Evolutionary conservation across 2,888 invertebrate species (phyloP).

Genomic region (Odontomyia ornata): DNA sequence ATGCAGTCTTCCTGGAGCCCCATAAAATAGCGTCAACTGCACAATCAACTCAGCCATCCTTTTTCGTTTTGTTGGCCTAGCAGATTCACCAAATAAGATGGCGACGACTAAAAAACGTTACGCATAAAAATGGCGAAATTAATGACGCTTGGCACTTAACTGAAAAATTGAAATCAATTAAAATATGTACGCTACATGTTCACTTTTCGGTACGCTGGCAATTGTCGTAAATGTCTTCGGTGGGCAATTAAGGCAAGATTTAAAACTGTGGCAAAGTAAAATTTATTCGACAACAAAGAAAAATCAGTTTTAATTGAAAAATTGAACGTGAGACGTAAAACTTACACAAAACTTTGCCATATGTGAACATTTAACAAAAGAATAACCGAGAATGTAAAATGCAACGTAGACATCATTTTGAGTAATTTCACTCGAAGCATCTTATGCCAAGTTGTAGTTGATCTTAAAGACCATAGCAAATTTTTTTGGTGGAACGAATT

Average conservation of each 20-base stretch:
- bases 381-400: neutral
- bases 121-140: neutral
- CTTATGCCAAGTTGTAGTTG: neutral
- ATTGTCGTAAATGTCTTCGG: constrained; percentile 29
- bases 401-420: constrained; percentile 4
- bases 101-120: constrained; percentile 15
- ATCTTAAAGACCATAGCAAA: constrained; percentile 23
- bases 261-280: constrained; percentile 26
- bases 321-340: neutral
- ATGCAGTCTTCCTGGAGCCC: too few relatives aligned
- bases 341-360: neutral
- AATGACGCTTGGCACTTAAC: constrained; percentile 3
- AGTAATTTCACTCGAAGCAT: neutral
- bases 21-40: too few relatives aligned
- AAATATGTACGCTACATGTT: constrained; percentile 10
- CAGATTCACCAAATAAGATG: too few relatives aligned
- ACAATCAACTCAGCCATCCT: neutral
- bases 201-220: constrained; percentile 12
- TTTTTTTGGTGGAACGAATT: constrained; percentile 19
- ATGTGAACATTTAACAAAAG: neutral
- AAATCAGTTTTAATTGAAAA: constrained; percentile 24
- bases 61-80: too few relatives aligned
- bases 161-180: constrained; percentile 36
- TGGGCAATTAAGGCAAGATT: constrained; percentile 20
- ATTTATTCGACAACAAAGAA: constrained; percentile 27